Evolutionary conservation across 2,888 invertebrate species (phyloP).

Genomic region (Pachliopta kotzebuea): DNA sequence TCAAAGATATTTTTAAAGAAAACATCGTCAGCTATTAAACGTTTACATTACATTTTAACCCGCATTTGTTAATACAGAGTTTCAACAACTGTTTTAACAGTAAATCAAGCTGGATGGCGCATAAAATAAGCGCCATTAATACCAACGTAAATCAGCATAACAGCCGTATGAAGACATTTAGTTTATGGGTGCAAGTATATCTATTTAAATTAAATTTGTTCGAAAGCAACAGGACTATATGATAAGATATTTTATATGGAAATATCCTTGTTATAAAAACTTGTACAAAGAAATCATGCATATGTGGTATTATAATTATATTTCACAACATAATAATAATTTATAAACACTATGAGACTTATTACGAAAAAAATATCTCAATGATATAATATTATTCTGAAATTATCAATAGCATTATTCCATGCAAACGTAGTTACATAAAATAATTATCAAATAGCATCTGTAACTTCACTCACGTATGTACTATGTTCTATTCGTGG

Average conservation of each 20-base stretch:
- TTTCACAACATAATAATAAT: background rate
- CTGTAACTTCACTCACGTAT: too few species aligned
- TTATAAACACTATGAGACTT: background rate
- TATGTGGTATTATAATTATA: background rate
- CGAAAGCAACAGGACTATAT: background rate
- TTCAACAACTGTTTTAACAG: slow-evolving; percentile 14
- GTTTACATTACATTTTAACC: slow-evolving; percentile 7
- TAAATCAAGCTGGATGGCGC: slow-evolving; percentile 22
- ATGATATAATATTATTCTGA: background rate
- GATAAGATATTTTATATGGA: background rate
- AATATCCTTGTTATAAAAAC: background rate
- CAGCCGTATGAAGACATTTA: slow-evolving; percentile 25
- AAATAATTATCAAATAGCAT: too few species aligned
- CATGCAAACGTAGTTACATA: too few species aligned
- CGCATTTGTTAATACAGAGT: slow-evolving; percentile 29
- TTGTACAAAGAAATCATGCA: background rate
- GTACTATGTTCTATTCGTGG: too few species aligned
- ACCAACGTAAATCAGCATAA: slow-evolving; percentile 24
- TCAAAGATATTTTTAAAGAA: too few species aligned
- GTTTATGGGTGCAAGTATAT: slow-evolving; percentile 15
- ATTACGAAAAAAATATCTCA: background rate
- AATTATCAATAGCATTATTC: too few species aligned
- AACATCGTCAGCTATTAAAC: too few species aligned
- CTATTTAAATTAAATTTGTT: slow-evolving; percentile 1
- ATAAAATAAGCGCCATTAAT: slow-evolving; percentile 25